A percentile compares a stretch with the other conserved stretches of the same genome.
Conservation (phyloP, 2,888 invertebrate genomes). For the Odiellus spinosus region DNA sequence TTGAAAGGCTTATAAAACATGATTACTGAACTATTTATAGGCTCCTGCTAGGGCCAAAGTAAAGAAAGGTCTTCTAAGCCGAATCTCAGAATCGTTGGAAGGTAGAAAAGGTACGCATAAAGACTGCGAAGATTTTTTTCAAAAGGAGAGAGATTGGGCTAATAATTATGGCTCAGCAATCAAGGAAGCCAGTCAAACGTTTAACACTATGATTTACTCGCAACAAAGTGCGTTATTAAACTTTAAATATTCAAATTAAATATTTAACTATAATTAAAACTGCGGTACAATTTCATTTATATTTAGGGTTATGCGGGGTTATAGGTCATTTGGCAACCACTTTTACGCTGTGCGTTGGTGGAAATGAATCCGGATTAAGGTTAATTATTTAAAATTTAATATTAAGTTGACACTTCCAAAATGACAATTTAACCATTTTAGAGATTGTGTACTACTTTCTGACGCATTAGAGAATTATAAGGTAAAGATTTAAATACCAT, state of each 20-base stretch:
- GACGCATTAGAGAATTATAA: slow-evolving; percentile 21
- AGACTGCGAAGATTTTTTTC: slow-evolving; percentile 33
- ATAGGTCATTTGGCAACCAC: slow-evolving; percentile 23
- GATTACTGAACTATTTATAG: slow-evolving; percentile 19
- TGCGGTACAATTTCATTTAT: not conserved
- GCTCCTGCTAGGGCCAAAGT: slow-evolving; percentile 28
- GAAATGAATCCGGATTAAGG: slow-evolving; percentile 10
- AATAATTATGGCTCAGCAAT: slow-evolving; percentile 25
- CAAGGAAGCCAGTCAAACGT: slow-evolving; percentile 28
- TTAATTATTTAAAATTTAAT: no score
- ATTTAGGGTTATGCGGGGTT: slow-evolving; percentile 21
- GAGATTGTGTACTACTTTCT: not conserved
- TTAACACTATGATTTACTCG: slow-evolving; percentile 27
- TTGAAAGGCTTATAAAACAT: slow-evolving; percentile 1
- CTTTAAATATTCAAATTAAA: not conserved
- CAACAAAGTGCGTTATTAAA: slow-evolving; percentile 28
- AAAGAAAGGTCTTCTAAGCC: slow-evolving; percentile 27
- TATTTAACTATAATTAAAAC: no score
- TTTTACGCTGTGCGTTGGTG: slow-evolving; percentile 19
- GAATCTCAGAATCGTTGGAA: slow-evolving; percentile 28
- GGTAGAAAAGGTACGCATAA: slow-evolving; percentile 26
- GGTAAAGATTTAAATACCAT: slow-evolving; percentile 22
- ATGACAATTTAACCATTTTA: not conserved
- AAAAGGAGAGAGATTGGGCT: slow-evolving; percentile 30
- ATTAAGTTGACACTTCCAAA: no score